These are phyloP conservation scores for Hylaeus volcanicus DNA, from an alignment of 1,140 invertebrate species.

Conservation along the genomic window DNA sequence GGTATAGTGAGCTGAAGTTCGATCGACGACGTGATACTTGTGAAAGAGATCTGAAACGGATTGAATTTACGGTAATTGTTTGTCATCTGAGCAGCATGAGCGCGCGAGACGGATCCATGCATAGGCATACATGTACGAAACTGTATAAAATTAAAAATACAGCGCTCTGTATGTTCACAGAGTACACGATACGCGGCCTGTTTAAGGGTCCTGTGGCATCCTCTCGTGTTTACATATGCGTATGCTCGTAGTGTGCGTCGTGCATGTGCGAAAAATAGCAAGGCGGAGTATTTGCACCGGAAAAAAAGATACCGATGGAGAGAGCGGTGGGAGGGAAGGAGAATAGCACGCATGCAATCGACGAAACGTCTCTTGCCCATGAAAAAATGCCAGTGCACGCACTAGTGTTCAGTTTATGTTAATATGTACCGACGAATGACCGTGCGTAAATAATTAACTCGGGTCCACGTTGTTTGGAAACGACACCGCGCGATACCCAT, in stretches of 20 bases:
- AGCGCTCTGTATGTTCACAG: slow-evolving; percentile 23
- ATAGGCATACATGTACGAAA: slow-evolving; percentile 13
- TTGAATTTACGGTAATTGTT: slow-evolving; percentile 40
- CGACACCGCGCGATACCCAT: slow-evolving; percentile 16
- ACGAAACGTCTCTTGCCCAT: slow-evolving; percentile 21
- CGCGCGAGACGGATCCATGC: not conserved
- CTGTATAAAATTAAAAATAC: slow-evolving; percentile 14
- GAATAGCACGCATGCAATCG: slow-evolving; percentile 28
- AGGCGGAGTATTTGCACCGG: slow-evolving; percentile 34
- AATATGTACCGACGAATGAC: slow-evolving; percentile 1
- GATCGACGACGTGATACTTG: slow-evolving; percentile 33
- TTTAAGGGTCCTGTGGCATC: slow-evolving; percentile 3
- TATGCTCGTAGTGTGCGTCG: not conserved
- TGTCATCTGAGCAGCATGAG: slow-evolving; percentile 16
- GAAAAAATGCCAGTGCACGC: slow-evolving; percentile 16
- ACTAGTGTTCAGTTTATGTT: not conserved
- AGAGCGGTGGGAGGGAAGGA: slow-evolving; percentile 1
- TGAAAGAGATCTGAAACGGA: slow-evolving; percentile 26
- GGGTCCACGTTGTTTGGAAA: slow-evolving; percentile 1
- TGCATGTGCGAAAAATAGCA: not conserved
- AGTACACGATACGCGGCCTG: slow-evolving; percentile 4
- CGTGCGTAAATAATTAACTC: slow-evolving; percentile 11
- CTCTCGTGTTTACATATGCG: slow-evolving; percentile 26
- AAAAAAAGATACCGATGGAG: slow-evolving; percentile 21
- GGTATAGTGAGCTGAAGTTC: slow-evolving; percentile 28